Base-by-base conservation (phyloP, 2,797 vertebrate species). In the Enteromius unitaeniatus region DNA sequence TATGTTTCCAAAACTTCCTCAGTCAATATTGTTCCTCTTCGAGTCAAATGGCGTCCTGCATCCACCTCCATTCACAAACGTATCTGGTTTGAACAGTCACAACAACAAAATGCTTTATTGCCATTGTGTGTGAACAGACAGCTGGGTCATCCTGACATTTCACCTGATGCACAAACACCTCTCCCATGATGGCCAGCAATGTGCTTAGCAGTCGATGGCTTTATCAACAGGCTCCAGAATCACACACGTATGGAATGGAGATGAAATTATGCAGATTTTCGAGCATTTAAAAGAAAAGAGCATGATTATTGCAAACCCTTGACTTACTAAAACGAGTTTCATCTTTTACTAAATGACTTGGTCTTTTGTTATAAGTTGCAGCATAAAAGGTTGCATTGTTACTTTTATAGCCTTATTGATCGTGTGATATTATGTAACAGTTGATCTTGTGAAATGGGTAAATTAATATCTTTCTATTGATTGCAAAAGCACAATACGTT, bases 291-390 rank as follows among this genome's bases (percentile, higher is more conserved):
- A 83, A 91, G 83, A 79, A 92, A 89, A 82, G 76, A 88, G 80
- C 79, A 85, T 82, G 88, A 89, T 93, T 94, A 95, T 94, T 95
- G 94, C 94, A 94, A 92, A 93, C 89, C 90, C 87, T 88, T 90
- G 91, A 84, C 89, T 92, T 85, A 91, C 89, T 90, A 89, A 89
- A 91, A 92, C 75, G 83, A 79, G 84, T 89, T 87, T 84, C 89
- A 89, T 87, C 88, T 90, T 76, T 87, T 87, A 88, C 34, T 89
- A 91, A 92, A 91, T 65, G 89, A 86, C 28, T 28, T 28, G 28
- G 88, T 91, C 83, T 89, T 88, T 86, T 42, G 83, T 45, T 85
- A 85, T 90, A 93, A 94, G 91, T 90, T 93, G 93, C 91, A 90
- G 87, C 68, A 82, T 55, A 88, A 86, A 91, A 92, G 86, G 85